phyloP scores from a whole-genome alignment of 2,113 vertebrate genomes.

The Alethe castanea region DNA sequence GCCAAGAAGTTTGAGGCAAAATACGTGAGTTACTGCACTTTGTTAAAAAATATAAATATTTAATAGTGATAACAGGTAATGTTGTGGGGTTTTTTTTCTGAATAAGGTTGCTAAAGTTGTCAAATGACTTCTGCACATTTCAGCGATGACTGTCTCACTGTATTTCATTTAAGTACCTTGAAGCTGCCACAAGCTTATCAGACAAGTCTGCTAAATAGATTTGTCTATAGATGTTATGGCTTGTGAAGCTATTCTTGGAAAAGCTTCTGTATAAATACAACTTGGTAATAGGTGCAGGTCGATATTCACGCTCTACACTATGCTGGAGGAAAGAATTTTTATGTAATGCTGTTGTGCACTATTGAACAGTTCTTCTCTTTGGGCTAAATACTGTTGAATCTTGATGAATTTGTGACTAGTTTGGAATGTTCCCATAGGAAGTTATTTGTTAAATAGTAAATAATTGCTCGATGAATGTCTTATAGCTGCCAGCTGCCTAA shows the following conservation, averaged over 20 bases:
- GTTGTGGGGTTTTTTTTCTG: not conserved
- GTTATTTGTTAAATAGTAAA: not conserved
- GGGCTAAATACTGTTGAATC: not conserved
- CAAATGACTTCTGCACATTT: not conserved
- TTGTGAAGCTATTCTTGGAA: conserved; percentile 14
- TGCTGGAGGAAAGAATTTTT: not conserved
- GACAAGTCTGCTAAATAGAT: conserved; percentile 16
- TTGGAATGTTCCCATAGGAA: not conserved
- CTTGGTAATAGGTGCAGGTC: not conserved
- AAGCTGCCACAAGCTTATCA: conserved; percentile 18
- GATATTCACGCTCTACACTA: not conserved
- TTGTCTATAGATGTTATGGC: not conserved
- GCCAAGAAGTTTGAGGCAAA: conserved; percentile 97
- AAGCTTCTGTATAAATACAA: not conserved
- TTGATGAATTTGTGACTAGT: not conserved
- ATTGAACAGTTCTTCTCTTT: not conserved
- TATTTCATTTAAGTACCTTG: conserved; percentile 13
- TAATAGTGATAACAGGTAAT: not conserved
- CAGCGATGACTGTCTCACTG: not conserved
- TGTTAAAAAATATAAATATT: not conserved
- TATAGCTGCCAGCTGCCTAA: not conserved
- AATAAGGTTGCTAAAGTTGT: not conserved
- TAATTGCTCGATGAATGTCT: not conserved
- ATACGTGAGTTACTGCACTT: conserved; percentile 85
- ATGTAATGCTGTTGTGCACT: not conserved